These are phyloP conservation scores for Sesia bembeciformis DNA, from an alignment of 2,888 invertebrate genomes.

Conservation along the genomic window DNA sequence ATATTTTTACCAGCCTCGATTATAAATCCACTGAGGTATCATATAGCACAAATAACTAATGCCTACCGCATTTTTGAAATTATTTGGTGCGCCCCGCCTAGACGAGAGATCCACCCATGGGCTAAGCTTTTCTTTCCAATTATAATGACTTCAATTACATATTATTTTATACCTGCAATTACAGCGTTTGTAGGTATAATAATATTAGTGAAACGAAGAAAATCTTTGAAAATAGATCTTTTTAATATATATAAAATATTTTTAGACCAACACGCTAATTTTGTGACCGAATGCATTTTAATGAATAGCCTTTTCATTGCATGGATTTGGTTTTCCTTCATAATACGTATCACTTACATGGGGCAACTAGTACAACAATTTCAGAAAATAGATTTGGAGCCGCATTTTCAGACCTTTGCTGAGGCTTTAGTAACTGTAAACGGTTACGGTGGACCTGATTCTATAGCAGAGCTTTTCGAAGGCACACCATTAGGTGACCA, in stretches of 20 bases:
- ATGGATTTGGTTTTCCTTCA: conserved; percentile 47
- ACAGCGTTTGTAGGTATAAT: conserved; percentile 16
- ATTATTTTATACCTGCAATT: conserved; percentile 6
- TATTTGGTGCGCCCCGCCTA: conserved; percentile 36
- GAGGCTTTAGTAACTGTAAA: conserved; percentile 28
- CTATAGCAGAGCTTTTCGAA: conserved; percentile 19
- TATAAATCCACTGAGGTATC: conserved; percentile 13
- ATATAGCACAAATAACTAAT: conserved; percentile 18
- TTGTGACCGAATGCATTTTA: conserved; percentile 24
- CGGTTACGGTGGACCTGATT: conserved; percentile 27
- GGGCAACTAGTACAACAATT: conserved; percentile 34
- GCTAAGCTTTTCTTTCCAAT: conserved; percentile 33
- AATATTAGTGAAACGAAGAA: neutral
- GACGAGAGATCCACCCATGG: conserved; percentile 29
- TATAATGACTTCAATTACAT: conserved; percentile 19
- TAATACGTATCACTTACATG: conserved; percentile 43
- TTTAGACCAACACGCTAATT: conserved; percentile 32
- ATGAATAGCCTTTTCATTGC: conserved; percentile 29
- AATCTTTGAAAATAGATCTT: neutral
- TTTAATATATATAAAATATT: conserved; percentile 28
- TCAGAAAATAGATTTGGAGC: conserved; percentile 28
- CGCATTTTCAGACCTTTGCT: conserved; percentile 21
- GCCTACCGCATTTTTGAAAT: conserved; percentile 10
- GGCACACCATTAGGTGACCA: conserved; percentile 20
- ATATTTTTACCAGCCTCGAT: neutral